These are phyloP conservation scores for Epicauta chinensis DNA, from an alignment of 1,140 invertebrate genomes.

Conservation along the genomic window DNA sequence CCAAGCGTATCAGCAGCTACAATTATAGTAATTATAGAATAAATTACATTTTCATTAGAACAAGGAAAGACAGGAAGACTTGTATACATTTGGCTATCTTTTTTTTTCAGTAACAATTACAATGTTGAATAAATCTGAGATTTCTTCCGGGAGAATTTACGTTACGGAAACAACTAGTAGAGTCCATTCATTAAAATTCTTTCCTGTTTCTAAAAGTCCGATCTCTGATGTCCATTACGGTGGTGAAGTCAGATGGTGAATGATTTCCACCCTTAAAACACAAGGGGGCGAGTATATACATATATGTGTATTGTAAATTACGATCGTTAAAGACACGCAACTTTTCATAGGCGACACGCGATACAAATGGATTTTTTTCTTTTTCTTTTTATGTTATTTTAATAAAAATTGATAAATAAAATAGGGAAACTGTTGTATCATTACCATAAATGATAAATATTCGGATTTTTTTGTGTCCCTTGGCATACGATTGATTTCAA, in stretches of 20 bases:
- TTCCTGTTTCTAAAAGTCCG: constrained; percentile 8
- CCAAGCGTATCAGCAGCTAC: too few species aligned
- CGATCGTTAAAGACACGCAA: constrained; percentile 10
- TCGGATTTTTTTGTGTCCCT: constrained; percentile 5
- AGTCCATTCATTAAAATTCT: constrained; percentile 20
- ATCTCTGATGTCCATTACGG: constrained; percentile 16
- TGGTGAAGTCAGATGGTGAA: constrained; percentile 2
- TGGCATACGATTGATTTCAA: background rate
- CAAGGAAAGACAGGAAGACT: too few species aligned
- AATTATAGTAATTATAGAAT: too few species aligned
- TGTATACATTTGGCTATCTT: too few species aligned
- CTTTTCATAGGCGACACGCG: constrained; percentile 9
- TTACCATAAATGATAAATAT: too few species aligned
- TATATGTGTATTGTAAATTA: constrained; percentile 10
- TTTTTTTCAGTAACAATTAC: too few species aligned
- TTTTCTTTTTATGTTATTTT: too few species aligned
- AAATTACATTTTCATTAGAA: too few species aligned
- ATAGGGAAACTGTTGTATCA: too few species aligned
- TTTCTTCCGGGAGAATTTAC: too few species aligned
- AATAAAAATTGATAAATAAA: constrained; percentile 1
- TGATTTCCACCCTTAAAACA: background rate
- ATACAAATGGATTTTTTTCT: constrained; percentile 7
- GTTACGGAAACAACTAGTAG: constrained; percentile 11
- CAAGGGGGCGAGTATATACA: background rate
- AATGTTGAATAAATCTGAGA: too few species aligned